Conservation (phyloP, 2,113 vertebrate genomes). For the Cephalopholis sonnerati region DNA sequence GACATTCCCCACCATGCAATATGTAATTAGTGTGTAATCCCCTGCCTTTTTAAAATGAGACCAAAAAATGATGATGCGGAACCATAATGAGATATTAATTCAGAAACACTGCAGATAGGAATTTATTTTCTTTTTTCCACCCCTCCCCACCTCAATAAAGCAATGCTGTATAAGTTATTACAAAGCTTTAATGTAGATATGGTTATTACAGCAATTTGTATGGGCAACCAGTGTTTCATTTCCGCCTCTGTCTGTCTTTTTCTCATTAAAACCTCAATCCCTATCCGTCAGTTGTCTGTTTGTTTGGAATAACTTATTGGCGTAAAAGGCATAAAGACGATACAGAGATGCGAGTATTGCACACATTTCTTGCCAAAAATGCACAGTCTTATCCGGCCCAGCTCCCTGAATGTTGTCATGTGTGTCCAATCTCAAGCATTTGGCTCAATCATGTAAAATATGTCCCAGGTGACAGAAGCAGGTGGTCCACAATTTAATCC, state of each 20-base stretch:
- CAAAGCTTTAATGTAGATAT: constrained; percentile 81
- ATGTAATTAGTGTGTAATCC: constrained; percentile 85
- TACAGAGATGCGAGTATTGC: constrained; percentile 9
- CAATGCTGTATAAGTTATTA: constrained; percentile 78
- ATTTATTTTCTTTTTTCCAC: constrained; percentile 70
- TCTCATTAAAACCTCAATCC: constrained; percentile 81
- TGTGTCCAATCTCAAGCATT: constrained; percentile 77
- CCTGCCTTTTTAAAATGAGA: constrained; percentile 82
- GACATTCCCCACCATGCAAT: constrained; percentile 75
- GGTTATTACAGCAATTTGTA: constrained; percentile 85
- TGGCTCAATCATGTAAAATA: constrained; percentile 80
- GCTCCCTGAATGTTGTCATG: constrained; percentile 70
- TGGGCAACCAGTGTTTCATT: constrained; percentile 77
- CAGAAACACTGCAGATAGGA: constrained; percentile 78
- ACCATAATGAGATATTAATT: constrained; percentile 86
- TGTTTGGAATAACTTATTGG: constrained; percentile 68
- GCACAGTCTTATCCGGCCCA: constrained; percentile 35
- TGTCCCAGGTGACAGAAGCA: constrained; percentile 76
- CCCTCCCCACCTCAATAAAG: constrained; percentile 74
- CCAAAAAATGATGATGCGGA: constrained; percentile 83
- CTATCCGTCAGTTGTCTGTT: constrained; percentile 76
- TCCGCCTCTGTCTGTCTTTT: constrained; percentile 76
- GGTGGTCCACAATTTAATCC: constrained; percentile 72
- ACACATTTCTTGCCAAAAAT: constrained; percentile 53
- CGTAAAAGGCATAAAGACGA: constrained; percentile 36